A percentile compares a stretch with the other conserved stretches of the same genome.
These are phyloP conservation scores for Deroplatys truncata DNA, from an alignment of 2,888 invertebrate genomes.

Conservation along the genomic window DNA sequence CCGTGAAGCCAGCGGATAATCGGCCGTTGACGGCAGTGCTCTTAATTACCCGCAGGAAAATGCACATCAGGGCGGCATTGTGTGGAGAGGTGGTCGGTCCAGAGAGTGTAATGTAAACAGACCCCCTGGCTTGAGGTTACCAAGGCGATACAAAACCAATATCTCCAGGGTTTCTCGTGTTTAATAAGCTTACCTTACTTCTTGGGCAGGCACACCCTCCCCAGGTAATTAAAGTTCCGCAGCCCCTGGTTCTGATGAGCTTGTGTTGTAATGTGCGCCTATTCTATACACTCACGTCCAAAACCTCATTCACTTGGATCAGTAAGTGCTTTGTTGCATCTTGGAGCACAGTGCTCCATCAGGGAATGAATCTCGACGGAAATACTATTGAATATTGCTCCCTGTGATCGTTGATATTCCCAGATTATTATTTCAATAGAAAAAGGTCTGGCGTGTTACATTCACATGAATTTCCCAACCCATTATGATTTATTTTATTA, in stretches of 20 bases:
- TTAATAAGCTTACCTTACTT: slow-evolving; percentile 10
- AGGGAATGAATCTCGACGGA: no score
- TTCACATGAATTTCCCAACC: no score
- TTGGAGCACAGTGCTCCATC: no score
- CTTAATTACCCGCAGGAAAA: neutral
- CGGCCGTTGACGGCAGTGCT: neutral
- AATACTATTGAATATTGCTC: no score
- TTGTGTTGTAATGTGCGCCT: neutral
- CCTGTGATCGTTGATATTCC: no score
- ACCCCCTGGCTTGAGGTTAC: neutral
- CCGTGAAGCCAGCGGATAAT: neutral
- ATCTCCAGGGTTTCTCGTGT: slow-evolving; percentile 4
- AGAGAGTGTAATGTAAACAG: neutral
- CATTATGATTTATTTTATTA: no score
- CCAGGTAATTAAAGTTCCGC: slow-evolving; percentile 9
- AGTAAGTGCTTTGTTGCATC: no score
- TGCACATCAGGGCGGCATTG: neutral
- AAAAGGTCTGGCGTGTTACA: no score
- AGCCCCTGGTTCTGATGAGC: neutral
- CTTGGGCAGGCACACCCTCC: neutral
- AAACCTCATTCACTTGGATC: neutral
- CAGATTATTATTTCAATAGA: no score
- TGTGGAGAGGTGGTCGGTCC: neutral
- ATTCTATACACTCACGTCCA: neutral
- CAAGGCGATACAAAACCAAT: slow-evolving; percentile 15